These are phyloP conservation scores for Sycophila sp. DNA, from an alignment of 1,140 invertebrate genomes.

Conservation along the genomic window DNA sequence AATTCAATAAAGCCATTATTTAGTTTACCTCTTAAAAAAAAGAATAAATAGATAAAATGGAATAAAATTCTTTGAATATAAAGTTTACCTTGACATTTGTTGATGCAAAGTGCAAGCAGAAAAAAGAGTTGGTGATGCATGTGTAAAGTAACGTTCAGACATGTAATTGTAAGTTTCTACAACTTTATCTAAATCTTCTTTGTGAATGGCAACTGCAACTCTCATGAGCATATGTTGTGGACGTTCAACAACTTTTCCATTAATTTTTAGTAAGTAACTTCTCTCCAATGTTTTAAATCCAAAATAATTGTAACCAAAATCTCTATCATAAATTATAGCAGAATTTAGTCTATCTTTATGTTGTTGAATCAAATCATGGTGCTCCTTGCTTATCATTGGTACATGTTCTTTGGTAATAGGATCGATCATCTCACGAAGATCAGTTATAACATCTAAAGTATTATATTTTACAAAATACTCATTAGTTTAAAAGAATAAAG, in stretches of 20 bases:
- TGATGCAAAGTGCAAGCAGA: conserved; percentile 92
- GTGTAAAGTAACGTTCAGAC: conserved; percentile 97
- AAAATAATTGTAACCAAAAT: conserved; percentile 98
- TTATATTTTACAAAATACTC: conserved; percentile 20
- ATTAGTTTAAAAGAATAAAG: neutral
- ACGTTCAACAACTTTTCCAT: conserved; percentile 93
- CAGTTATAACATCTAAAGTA: conserved; percentile 93
- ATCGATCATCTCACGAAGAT: conserved; percentile 84
- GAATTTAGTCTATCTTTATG: conserved; percentile 92
- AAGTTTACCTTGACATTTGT: conserved; percentile 85
- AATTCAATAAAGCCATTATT: conserved; percentile 43
- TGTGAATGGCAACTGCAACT: conserved; percentile 96
- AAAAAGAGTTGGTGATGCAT: conserved; percentile 97
- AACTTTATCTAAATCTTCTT: conserved; percentile 89
- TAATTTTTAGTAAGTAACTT: conserved; percentile 94
- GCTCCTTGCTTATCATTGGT: conserved; percentile 88
- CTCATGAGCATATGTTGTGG: conserved; percentile 99
- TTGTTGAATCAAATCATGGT: conserved; percentile 86
- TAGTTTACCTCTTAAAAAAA: neutral
- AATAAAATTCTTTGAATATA: no score
- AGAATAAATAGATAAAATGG: neutral
- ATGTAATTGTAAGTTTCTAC: conserved; percentile 98
- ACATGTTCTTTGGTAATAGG: conserved; percentile 74
- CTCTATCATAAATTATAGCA: conserved; percentile 96
- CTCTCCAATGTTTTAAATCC: conserved; percentile 98